Evolutionary conservation across 2,797 vertebrate genomes (phyloP).

Genomic region (Dicrostonyx torquatus): DNA sequence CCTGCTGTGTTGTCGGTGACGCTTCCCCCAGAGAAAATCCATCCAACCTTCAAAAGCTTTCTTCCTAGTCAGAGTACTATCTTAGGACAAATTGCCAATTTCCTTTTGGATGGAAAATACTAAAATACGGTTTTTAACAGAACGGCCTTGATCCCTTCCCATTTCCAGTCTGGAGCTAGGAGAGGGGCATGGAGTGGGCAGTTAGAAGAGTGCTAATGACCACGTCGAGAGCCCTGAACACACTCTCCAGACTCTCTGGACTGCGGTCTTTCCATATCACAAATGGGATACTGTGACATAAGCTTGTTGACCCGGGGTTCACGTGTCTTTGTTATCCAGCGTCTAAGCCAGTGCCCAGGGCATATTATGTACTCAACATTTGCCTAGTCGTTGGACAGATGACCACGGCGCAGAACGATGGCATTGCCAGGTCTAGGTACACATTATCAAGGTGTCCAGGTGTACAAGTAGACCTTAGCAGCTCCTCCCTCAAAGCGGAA

Average conservation of each 20-base stretch:
- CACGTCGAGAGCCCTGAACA: background rate
- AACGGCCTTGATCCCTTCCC: slow-evolving; percentile 39
- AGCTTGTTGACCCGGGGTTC: background rate
- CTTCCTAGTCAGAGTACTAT: slow-evolving; percentile 56
- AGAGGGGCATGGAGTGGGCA: background rate
- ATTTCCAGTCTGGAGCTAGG: slow-evolving; percentile 27
- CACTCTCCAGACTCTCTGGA: background rate
- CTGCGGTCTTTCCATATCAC: background rate
- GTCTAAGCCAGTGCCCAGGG: background rate
- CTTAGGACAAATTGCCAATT: slow-evolving; percentile 64
- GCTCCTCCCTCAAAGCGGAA: background rate
- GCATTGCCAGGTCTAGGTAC: background rate
- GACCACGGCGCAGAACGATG: background rate
- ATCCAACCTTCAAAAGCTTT: slow-evolving; percentile 67
- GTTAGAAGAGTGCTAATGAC: background rate
- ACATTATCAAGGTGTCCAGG: background rate
- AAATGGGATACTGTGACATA: background rate
- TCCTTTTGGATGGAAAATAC: slow-evolving; percentile 67
- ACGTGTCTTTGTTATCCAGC: background rate
- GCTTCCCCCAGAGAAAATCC: slow-evolving; percentile 43
- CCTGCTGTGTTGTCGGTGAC: slow-evolving; percentile 34
- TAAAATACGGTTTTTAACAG: slow-evolving; percentile 55
- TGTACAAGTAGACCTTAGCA: background rate
- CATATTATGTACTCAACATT: background rate
- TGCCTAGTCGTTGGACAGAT: background rate